These are phyloP conservation scores for Uria lomvia DNA, from an alignment of 2,113 vertebrate genomes.

Conservation along the genomic window DNA sequence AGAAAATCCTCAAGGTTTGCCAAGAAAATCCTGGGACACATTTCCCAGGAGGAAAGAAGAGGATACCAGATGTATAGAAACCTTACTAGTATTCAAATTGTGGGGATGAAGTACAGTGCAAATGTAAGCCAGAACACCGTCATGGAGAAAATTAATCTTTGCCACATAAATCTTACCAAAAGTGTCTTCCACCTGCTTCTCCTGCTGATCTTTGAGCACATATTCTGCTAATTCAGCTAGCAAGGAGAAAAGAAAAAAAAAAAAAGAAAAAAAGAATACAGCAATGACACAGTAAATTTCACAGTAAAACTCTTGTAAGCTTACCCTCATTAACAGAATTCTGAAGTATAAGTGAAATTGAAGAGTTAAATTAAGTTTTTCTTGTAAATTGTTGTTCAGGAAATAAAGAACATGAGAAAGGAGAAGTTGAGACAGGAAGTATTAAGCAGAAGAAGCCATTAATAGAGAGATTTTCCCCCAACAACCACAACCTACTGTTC, in stretches of 20 bases:
- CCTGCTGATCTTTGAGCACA: constrained; percentile 71
- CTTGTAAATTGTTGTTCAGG: constrained; percentile 42
- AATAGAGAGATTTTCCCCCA: constrained; percentile 30
- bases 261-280: background rate
- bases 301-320: background rate
- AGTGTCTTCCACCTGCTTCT: constrained; percentile 62
- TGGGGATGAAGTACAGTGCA: background rate
- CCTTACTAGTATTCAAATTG: background rate
- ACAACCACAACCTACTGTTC: background rate
- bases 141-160: background rate
- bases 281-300: background rate
- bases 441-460: constrained; percentile 16
- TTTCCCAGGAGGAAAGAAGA: background rate
- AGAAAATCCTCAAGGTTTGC: background rate
- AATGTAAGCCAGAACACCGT: background rate
- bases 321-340: background rate
- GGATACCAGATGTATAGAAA: background rate
- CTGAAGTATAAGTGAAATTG: background rate
- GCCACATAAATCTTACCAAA: constrained; percentile 67
- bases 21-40: background rate
- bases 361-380: constrained; percentile 41
- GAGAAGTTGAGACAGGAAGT: constrained; percentile 49
- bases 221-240: constrained; percentile 76
- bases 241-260: background rate
- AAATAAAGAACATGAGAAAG: constrained; percentile 42